A percentile compares a stretch with the other conserved stretches of the same genome.
phyloP scores from a whole-genome alignment of 2,888 invertebrate species.

The Sarcophaga subvicina region DNA sequence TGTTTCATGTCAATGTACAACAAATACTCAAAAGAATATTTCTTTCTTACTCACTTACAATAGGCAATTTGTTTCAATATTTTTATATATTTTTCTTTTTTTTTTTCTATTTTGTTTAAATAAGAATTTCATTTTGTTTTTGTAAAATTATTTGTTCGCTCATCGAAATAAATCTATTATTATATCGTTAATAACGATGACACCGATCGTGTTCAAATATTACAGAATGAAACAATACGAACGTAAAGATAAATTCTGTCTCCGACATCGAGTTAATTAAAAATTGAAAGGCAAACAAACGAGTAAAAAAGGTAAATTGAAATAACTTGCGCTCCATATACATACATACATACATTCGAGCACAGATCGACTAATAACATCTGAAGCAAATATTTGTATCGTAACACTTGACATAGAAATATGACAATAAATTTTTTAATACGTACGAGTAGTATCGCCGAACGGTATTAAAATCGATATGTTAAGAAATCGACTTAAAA shows the following conservation, averaged over 20 bases:
- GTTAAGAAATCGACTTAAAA: too few relatives aligned
- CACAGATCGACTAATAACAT: too few relatives aligned
- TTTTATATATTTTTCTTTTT: slow-evolving; percentile 12
- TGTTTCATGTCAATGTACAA: neutral
- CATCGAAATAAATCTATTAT: slow-evolving; percentile 47
- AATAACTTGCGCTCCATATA: too few relatives aligned
- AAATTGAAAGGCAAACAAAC: slow-evolving; percentile 24
- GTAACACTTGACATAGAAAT: too few relatives aligned
- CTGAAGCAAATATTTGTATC: too few relatives aligned
- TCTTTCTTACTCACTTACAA: slow-evolving; percentile 7
- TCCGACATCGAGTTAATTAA: slow-evolving; percentile 45
- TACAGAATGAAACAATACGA: slow-evolving; percentile 1
- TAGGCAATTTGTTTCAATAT: slow-evolving; percentile 65
- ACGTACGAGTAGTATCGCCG: too few relatives aligned
- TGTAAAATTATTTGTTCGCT: slow-evolving; percentile 47
- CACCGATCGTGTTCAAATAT: slow-evolving; percentile 49
- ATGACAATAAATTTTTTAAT: too few relatives aligned
- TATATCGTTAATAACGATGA: slow-evolving; percentile 58
- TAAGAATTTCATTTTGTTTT: too few relatives aligned
- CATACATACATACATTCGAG: too few relatives aligned
- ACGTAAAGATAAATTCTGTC: slow-evolving; percentile 41
- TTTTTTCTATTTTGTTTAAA: neutral
- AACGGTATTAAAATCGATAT: too few relatives aligned
- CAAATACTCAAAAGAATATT: neutral
- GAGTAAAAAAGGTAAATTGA: too few relatives aligned